These are phyloP conservation scores for Phortica variegata DNA, from an alignment of 1,140 invertebrate species.

Conservation along the genomic window DNA sequence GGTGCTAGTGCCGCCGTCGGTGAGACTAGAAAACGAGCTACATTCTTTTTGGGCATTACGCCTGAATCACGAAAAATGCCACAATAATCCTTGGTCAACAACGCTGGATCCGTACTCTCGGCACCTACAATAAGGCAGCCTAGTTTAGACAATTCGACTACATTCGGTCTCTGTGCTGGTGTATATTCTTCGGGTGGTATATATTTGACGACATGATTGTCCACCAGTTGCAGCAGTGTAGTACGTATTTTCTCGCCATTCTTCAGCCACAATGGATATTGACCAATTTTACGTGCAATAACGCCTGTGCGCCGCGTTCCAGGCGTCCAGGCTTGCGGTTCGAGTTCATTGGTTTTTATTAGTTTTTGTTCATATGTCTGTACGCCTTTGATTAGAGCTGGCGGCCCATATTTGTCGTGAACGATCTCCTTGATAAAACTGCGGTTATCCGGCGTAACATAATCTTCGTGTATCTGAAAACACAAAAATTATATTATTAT, in stretches of 20 bases:
- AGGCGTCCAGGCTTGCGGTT: slow-evolving; percentile 66
- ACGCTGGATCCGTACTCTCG: slow-evolving; percentile 81
- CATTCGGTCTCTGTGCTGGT: slow-evolving; percentile 59
- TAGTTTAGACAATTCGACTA: slow-evolving; percentile 57
- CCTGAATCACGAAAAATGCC: slow-evolving; percentile 83
- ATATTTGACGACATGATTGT: slow-evolving; percentile 96
- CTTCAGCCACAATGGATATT: slow-evolving; percentile 89
- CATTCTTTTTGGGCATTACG: slow-evolving; percentile 82
- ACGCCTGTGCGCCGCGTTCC: slow-evolving; percentile 74
- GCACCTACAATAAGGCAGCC: slow-evolving; percentile 86
- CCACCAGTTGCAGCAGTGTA: slow-evolving; percentile 86
- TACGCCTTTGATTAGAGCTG: slow-evolving; percentile 55
- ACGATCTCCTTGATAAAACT: slow-evolving; percentile 80
- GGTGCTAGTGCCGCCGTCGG: slow-evolving; percentile 83
- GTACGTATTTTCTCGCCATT: slow-evolving; percentile 75
- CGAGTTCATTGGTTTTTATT: slow-evolving; percentile 60
- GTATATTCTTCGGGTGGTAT: slow-evolving; percentile 78
- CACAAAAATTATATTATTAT: slow-evolving; percentile 2
- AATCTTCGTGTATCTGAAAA: slow-evolving; percentile 67
- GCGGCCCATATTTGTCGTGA: slow-evolving; percentile 64
- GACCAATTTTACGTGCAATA: slow-evolving; percentile 90
- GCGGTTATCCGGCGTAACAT: slow-evolving; percentile 76
- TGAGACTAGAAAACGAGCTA: slow-evolving; percentile 84
- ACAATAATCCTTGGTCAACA: slow-evolving; percentile 87
- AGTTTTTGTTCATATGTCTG: slow-evolving; percentile 58